These are phyloP conservation scores for Antechinus flavipes DNA, from an alignment of 2,113 vertebrate genomes.

Conservation along the genomic window DNA sequence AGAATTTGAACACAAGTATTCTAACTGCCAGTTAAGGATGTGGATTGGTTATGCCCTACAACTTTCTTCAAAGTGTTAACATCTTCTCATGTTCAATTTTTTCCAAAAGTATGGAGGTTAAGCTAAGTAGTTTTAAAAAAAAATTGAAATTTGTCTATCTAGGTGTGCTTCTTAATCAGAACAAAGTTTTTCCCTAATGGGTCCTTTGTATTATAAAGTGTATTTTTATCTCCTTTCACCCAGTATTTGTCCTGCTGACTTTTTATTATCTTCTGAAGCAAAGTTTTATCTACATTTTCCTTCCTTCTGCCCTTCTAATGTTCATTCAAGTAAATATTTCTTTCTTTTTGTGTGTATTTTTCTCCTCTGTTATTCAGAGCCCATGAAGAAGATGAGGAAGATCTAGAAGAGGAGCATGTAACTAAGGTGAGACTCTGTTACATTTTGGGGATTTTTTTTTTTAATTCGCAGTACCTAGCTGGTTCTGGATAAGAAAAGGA, in stretches of 20 bases:
- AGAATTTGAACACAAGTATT: background rate
- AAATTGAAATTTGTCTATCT: background rate
- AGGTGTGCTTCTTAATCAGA: background rate
- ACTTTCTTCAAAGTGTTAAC: background rate
- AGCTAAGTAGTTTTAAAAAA: background rate
- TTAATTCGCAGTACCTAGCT: no score
- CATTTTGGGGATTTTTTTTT: background rate
- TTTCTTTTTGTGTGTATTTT: background rate
- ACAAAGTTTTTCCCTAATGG: background rate
- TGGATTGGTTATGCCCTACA: no score
- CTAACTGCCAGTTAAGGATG: background rate
- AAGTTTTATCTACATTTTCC: background rate
- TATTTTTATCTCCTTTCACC: background rate
- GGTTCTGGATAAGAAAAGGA: no score
- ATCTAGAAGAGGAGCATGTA: constrained; percentile 94
- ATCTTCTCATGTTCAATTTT: background rate
- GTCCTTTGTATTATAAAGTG: background rate
- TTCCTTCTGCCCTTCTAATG: background rate
- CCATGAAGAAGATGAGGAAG: constrained; percentile 87
- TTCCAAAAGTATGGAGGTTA: background rate
- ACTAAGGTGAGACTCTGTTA: constrained; percentile 88
- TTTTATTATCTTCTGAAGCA: background rate
- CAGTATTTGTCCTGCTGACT: background rate
- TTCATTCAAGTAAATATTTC: background rate
- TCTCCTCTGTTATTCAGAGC: constrained; percentile 75